Base-by-base conservation (phyloP, 2,797 vertebrate species). In the Tragopan temminckii region DNA sequence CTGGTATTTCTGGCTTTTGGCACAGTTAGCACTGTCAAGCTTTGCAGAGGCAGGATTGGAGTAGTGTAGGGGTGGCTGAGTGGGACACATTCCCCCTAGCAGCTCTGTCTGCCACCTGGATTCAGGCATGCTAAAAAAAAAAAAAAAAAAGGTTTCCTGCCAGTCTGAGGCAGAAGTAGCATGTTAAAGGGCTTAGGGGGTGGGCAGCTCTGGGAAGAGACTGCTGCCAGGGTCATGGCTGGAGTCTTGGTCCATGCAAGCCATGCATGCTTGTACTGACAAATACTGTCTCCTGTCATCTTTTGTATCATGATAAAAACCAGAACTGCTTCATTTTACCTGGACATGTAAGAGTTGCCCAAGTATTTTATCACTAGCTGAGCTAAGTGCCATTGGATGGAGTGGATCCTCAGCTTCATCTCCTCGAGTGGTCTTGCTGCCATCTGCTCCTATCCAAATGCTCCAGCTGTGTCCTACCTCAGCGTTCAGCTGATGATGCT, bases 361-460 rank as follows among this genome's bases (percentile, higher is more conserved):
- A 66, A 89, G 80, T 75, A 88, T 87, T 93, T 96, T 90, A 85
- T 77, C 79, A 11, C 35, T 90, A 66, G 74, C 70, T 48, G 94
- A 85, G 57, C 75, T 89, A 63, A 70, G 52, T 11, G 1, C 85
- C 4, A 3, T 66, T 72, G 91, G 85, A 36, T 89, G 64, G 69
- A 94, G 46, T 68, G 59, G 40, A 93, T 90, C 69, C 57, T 94
- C 31, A 4, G 83, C 85, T 85, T 93, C 80, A 68, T 92, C 93
- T 97, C 89, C 58, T 96, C 67, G 90, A 92, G 87, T 77, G 72
- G 81, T 89, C 92, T 86, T 67, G 17, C 63, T 91, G 85, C 94
- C 92, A 86, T 96, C 89, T 95, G 95, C 80, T 94, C 72, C 63
- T 66, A 68, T 52, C 70, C 78, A 76, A 95, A 84, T 93, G 72